A percentile compares a stretch with the other conserved stretches of the same genome.
Conservation (phyloP, 2,888 invertebrate genomes). For the Caenorhabditis sp. region DNA sequence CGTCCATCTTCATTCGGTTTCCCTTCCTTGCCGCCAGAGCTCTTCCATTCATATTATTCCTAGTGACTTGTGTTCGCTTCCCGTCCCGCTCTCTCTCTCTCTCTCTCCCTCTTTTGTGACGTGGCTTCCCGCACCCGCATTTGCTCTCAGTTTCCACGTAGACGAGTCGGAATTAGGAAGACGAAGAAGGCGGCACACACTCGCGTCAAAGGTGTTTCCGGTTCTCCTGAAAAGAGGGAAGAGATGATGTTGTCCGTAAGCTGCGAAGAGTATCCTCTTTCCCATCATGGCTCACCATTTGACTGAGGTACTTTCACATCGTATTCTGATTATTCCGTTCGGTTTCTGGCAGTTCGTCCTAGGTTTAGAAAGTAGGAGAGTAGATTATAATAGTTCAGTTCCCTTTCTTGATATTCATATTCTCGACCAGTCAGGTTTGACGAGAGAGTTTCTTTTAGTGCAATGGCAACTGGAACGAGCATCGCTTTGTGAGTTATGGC, state of each 20-base stretch:
- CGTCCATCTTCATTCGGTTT: background rate
- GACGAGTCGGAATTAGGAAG: background rate
- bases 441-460: conserved; percentile 44
- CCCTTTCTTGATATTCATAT: background rate
- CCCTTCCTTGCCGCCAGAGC: background rate
- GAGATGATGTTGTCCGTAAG: background rate
- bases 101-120: background rate
- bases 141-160: background rate
- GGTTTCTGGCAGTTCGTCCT: background rate
- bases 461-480: conserved; percentile 59
- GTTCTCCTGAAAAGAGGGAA: background rate
- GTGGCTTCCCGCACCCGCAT: conserved; percentile 1
- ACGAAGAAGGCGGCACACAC: background rate
- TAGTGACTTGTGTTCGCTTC: conserved; percentile 45
- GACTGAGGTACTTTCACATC: background rate
- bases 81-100: background rate
- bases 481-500: conserved; percentile 55
- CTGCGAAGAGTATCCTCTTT: background rate
- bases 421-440: background rate
- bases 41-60: no score
- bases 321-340: background rate
- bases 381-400: conserved; percentile 1
- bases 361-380: background rate
- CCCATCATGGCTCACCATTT: background rate
- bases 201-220: background rate